Base-by-base conservation (phyloP, 1,140 invertebrate species). In the Pseudachorutes palmiensis region DNA sequence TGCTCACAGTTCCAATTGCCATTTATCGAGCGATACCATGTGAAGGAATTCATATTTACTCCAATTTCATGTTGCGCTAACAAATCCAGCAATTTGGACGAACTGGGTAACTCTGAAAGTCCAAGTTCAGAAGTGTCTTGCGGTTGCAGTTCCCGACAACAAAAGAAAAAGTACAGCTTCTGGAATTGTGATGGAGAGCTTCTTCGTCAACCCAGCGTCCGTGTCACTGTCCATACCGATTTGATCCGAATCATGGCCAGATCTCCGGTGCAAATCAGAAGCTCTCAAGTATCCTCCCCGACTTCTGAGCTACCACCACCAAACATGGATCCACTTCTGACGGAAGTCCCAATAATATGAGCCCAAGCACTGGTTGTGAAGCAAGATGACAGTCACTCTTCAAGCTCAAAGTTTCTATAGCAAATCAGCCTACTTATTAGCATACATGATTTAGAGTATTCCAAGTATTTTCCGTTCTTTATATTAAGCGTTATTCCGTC, bases 101-200 rank as follows among this genome's bases (percentile, higher is more conserved):
- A 77, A 62, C 72, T 76, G 60, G 76, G 76, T 28, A 76, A 76
- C 24, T 76, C 76, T 26, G 66, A 48, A 28, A 68, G 70, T 26
- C 62, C 65, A 1, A 49, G 28, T 24, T 65, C 68, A 36, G 32
- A 67, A 22, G 57, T 36, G 58, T 62, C 59, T 62, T 73, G 67
- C 68, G 70, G 71, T 55, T 72, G 71, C 72, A 72, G 69, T 59
- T 65, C 65, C 68, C 32, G 67, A 69, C 69, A 70, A 72, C 63
- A 61, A 62, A 71, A 67, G 31, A 70, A 70, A 55, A 59, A 51
- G 12, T 68, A 73, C 64, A 87, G 86, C 72, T 83, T 87, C 26
- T 93, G 90, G 90, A 92, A 92, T 75, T 92, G 89, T 80, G 90
- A 93, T 78, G 90, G 90, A 12, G 90, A 93, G 77, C 79, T 91